Evolutionary conservation across 2,888 invertebrate species (phyloP), one percentile per base, ranked within the genome.

Genomic region (Lamellibrachia columna): DNA sequence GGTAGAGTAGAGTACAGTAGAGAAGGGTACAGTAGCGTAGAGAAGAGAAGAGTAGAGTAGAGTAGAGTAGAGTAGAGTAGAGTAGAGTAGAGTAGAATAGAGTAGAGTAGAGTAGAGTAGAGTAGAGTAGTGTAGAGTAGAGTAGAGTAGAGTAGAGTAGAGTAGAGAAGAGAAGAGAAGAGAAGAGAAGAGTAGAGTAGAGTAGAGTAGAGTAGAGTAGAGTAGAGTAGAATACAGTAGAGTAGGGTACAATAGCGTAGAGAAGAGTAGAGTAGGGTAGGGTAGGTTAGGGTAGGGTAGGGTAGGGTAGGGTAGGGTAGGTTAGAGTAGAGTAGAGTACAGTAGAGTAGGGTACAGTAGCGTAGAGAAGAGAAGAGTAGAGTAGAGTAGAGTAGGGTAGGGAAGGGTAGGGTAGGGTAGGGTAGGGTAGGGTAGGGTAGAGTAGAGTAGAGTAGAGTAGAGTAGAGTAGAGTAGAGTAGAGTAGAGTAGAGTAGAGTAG

Each of bases 41-140:
- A n/a, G n/a, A n/a, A n/a, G n/a, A n/a, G n/a, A 90, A 15, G 90
- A 90, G 90, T 90, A 90, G 90, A 90, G 90, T 90, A 90, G 90
- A 15, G 22, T 15, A 90, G 22, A 15, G 90, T 93, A 52, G 58
- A 58, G 15, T 90, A 53, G 60, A 52, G 52, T 53, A 92, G 92
- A n/a, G n/a, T 90, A n/a, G n/a, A 15, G 90, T 90, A 90, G 90
- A n/a, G n/a, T 90, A 90, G n/a, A n/a, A n/a, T 90, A 90, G 93
- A 52, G 93, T 93, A 60, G 93, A 93, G 93, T 93, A 90, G 93
- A 11, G 93, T 92, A 53, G 93, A n/a, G n/a, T 90, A 90, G 90
- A 90, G 90, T 90, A 90, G 90, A 90, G 90, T 90, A 90, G 90
- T 15, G 15, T 90, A 90, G 90, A 15, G 22, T 90, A 90, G 22